Evolutionary conservation across 2,888 invertebrate genomes (phyloP).

Genomic region (Drosophila rubida): DNA sequence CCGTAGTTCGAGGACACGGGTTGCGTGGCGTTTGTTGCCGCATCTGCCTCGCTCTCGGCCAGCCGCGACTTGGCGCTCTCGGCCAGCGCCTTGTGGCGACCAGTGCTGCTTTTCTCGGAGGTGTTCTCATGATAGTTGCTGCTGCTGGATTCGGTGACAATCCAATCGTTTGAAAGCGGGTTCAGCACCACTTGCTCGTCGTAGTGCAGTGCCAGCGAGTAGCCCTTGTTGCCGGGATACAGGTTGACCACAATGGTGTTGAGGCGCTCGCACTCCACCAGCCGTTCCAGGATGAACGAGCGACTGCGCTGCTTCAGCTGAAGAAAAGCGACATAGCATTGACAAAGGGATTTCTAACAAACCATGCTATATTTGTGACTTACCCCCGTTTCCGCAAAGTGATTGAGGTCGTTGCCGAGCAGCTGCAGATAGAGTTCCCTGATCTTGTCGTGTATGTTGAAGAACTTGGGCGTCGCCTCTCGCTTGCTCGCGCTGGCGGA

Average conservation of each 20-base stretch:
- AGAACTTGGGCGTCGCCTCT: conserved; percentile 72
- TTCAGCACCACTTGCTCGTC: conserved; percentile 83
- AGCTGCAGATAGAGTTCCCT: conserved; percentile 84
- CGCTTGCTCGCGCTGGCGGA: conserved; percentile 43
- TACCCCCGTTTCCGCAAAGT: conserved; percentile 84
- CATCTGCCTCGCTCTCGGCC: conserved; percentile 31
- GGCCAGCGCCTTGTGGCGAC: conserved; percentile 52
- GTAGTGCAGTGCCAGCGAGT: conserved; percentile 87
- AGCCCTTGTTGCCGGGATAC: conserved; percentile 96
- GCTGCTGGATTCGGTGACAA: conserved; percentile 54
- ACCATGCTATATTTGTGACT: too few relatives aligned
- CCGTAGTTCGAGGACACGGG: conserved; percentile 79
- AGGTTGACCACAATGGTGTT: conserved; percentile 96
- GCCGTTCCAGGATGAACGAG: conserved; percentile 92
- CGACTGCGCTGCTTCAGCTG: conserved; percentile 85
- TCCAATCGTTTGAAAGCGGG: conserved; percentile 67
- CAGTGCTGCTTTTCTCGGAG: conserved; percentile 30
- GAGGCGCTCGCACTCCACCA: conserved; percentile 93
- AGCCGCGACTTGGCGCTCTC: conserved; percentile 36
- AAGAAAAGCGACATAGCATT: conserved; percentile 5
- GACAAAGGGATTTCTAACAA: too few relatives aligned
- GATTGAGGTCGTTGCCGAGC: conserved; percentile 83
- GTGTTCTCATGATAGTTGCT: conserved; percentile 20
- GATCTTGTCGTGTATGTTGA: conserved; percentile 84
- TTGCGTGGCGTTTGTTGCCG: not conserved